Conservation (phyloP, 1,140 invertebrate genomes). For the Bombus confusus region DNA sequence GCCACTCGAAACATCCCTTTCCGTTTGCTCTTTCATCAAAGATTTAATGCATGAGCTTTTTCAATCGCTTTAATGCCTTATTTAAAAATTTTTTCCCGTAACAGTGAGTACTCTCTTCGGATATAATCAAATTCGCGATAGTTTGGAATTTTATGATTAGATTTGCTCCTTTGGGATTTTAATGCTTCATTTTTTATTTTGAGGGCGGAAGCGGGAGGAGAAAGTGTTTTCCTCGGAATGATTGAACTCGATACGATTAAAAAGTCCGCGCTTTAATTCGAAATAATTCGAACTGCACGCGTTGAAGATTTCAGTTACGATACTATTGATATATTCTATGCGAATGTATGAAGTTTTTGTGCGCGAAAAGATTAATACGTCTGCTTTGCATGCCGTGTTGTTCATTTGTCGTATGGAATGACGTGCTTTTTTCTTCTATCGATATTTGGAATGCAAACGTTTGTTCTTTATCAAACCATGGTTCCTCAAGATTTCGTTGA, state of each 20-base stretch:
- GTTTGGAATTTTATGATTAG: background rate
- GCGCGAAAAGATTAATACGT: background rate
- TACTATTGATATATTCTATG: fast-evolving
- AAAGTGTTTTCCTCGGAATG: too few relatives aligned
- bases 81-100: background rate
- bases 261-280: background rate
- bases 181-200: too few relatives aligned
- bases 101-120: background rate
- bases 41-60: too few relatives aligned
- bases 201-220: too few relatives aligned
- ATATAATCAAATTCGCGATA: background rate
- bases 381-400: slow-evolving; percentile 1
- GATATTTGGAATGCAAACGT: background rate
- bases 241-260: background rate
- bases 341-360: background rate
- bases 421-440: background rate
- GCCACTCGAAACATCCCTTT: background rate
- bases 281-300: background rate
- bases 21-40: too few relatives aligned
- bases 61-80: too few relatives aligned
- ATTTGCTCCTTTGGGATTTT: background rate
- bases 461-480: background rate
- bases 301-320: fast-evolving
- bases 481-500: background rate
- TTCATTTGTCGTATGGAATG: background rate